A percentile compares a stretch with the other conserved stretches of the same genome.
These are phyloP conservation scores for Drosophila kuntzei DNA, from an alignment of 2,888 invertebrate genomes.

Conservation along the genomic window DNA sequence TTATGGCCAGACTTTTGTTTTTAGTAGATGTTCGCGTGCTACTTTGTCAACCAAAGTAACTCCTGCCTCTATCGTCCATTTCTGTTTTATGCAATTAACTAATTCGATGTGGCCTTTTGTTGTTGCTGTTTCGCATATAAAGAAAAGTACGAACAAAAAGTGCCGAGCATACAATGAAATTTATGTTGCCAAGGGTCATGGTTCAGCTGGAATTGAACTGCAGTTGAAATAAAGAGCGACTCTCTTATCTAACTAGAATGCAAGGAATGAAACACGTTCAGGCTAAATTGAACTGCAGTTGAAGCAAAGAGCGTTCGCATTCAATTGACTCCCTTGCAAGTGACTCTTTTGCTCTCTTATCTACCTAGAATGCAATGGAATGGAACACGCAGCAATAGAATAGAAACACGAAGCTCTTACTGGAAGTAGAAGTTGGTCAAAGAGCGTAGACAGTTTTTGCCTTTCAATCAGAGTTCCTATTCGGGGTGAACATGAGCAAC, in stretches of 20 bases:
- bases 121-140: conserved; percentile 18
- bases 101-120: conserved; percentile 67
- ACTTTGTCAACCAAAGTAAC: conserved; percentile 59
- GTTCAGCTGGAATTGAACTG: conserved; percentile 44
- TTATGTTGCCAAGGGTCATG: conserved; percentile 76
- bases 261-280: conserved; percentile 49
- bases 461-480: conserved; percentile 23
- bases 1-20: conserved; percentile 51
- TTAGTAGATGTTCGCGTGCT: conserved; percentile 32
- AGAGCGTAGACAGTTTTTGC: conserved; percentile 43
- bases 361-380: not conserved
- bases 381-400: conserved; percentile 33
- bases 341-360: not conserved
- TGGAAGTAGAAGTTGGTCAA: conserved; percentile 52
- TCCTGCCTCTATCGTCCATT: conserved; percentile 55
- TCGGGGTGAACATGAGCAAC: conserved; percentile 33
- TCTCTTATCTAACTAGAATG: not conserved
- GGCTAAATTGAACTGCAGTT: conserved; percentile 36
- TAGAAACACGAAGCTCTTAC: conserved; percentile 69
- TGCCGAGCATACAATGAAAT: conserved; percentile 57
- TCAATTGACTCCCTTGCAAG: conserved; percentile 4
- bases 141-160: conserved; percentile 34
- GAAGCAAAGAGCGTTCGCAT: conserved; percentile 34
- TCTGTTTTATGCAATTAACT: conserved; percentile 77
- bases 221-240: conserved; percentile 45